Percentiles rank a stretch among this genome's conserved stretches.
These are phyloP conservation scores for Colletes gigas DNA, from an alignment of 1,140 invertebrate genomes.

Conservation along the genomic window DNA sequence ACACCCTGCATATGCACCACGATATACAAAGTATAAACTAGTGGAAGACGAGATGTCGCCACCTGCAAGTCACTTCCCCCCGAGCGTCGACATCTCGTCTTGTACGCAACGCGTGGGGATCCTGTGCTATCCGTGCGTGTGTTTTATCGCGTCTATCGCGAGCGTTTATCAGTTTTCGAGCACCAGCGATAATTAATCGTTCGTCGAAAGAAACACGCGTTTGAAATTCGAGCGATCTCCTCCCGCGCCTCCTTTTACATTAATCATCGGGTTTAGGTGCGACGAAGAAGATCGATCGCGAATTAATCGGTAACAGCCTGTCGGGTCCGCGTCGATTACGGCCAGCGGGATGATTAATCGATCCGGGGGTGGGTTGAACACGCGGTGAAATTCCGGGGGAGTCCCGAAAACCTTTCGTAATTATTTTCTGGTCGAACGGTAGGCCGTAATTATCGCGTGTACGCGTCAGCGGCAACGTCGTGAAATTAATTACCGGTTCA, in stretches of 20 bases:
- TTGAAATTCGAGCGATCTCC: conserved; percentile 8
- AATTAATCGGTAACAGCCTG: conserved; percentile 31
- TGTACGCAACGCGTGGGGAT: conserved; percentile 32
- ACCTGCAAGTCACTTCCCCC: no score
- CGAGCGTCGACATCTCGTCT: no score
- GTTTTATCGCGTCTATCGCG: conserved; percentile 11
- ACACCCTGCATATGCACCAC: no score
- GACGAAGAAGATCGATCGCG: conserved; percentile 46
- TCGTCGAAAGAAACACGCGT: not conserved
- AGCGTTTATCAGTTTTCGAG: no score
- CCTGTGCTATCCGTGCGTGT: conserved; percentile 8
- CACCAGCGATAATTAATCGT: conserved; percentile 1
- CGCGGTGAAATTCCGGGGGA: no score
- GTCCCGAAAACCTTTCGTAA: not conserved
- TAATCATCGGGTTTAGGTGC: conserved; percentile 9
- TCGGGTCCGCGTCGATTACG: conserved; percentile 52
- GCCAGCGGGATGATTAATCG: conserved; percentile 52
- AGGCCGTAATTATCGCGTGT: conserved; percentile 10
- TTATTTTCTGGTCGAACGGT: conserved; percentile 16
- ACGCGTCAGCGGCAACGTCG: not conserved
- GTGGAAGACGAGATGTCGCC: no score
- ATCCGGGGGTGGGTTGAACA: not conserved
- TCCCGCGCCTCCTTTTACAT: not conserved
- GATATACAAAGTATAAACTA: no score
- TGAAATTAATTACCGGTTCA: conserved; percentile 60